Percentiles rank a stretch among this genome's conserved stretches.
These are phyloP conservation scores for Drosophila ezoana DNA, from an alignment of 2,888 invertebrate genomes.

Conservation along the genomic window DNA sequence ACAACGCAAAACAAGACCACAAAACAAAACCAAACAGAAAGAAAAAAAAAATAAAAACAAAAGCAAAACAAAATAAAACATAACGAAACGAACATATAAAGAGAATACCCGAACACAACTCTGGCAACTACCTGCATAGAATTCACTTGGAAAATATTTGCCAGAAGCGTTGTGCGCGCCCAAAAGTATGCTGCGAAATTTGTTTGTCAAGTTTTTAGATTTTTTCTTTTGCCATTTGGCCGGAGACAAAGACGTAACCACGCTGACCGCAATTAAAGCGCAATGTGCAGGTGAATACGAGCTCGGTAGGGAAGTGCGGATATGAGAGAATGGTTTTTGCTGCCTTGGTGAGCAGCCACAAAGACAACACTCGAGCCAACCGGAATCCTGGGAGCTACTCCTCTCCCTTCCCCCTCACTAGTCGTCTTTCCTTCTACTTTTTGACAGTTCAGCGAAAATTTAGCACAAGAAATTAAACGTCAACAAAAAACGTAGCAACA, in stretches of 20 bases:
- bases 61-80: conserved; percentile 5
- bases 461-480: conserved; percentile 70
- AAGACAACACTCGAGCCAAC: conserved; percentile 25
- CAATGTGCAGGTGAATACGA: conserved; percentile 50
- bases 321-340: conserved; percentile 40
- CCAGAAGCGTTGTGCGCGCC: conserved; percentile 41
- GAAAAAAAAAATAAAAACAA: conserved; percentile 7
- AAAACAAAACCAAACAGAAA: conserved; percentile 16
- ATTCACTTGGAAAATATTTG: conserved; percentile 42
- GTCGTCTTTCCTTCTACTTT: not conserved
- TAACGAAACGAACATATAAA: conserved; percentile 20
- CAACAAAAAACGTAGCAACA: conserved; percentile 46
- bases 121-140: conserved; percentile 35
- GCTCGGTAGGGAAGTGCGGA: conserved; percentile 10
- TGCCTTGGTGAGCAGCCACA: conserved; percentile 55
- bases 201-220: conserved; percentile 44
- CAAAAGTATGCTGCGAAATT: conserved; percentile 62
- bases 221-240: conserved; percentile 39
- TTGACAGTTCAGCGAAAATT: conserved; percentile 67
- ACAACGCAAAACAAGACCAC: conserved; percentile 40
- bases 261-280: conserved; percentile 73
- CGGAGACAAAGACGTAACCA: conserved; percentile 66
- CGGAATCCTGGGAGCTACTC: conserved; percentile 14
- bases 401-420: not conserved
- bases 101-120: conserved; percentile 25